phyloP scores from a whole-genome alignment of 2,113 vertebrate species.

The Picathartes gymnocephalus region DNA sequence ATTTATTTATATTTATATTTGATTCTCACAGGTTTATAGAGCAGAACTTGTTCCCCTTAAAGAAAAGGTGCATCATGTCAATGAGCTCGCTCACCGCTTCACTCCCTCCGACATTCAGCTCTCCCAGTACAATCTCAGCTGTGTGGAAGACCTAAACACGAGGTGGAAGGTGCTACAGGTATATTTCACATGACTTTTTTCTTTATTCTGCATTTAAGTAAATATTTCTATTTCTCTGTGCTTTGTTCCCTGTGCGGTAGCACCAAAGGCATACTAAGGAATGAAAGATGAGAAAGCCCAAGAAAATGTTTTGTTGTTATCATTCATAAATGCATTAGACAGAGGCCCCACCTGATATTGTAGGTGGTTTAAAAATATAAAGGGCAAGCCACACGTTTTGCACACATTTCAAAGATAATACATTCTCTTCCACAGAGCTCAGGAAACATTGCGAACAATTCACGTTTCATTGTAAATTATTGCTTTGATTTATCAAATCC shows the following conservation, averaged over 20 bases:
- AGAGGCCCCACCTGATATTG: not conserved
- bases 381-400: not conserved
- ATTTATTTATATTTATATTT: not conserved
- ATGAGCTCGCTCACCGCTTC: constrained; percentile 85
- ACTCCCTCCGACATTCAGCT: constrained; percentile 81
- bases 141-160: constrained; percentile 88
- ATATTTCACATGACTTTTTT: not conserved
- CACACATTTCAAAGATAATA: not conserved
- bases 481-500: not conserved
- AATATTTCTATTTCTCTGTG: not conserved
- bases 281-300: not conserved
- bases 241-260: not conserved
- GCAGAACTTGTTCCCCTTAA: constrained; percentile 87
- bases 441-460: not conserved
- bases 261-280: not conserved
- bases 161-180: constrained; percentile 96
- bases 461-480: not conserved
- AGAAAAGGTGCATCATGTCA: constrained; percentile 86
- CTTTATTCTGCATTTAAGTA: not conserved
- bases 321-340: not conserved
- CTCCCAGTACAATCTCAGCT: constrained; percentile 85
- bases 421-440: not conserved
- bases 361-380: not conserved
- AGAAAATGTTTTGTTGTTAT: not conserved
- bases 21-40: constrained; percentile 79